These are phyloP conservation scores for Corella eumyota DNA, from an alignment of 23 tunicate species.

Conservation along the genomic window DNA sequence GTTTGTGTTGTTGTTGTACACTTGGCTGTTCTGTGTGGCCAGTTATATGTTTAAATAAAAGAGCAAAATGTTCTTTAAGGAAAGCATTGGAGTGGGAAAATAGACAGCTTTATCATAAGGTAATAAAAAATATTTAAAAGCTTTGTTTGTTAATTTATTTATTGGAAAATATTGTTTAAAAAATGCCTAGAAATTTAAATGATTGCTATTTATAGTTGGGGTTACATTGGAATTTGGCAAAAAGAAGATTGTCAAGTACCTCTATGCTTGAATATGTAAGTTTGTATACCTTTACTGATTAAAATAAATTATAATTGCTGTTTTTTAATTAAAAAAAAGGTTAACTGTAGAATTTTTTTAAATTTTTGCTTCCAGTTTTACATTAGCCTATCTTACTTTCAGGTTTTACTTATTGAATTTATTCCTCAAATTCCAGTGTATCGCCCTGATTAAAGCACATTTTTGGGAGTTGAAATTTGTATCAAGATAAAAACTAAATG, in stretches of 20 bases:
- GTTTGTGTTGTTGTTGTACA: constrained; percentile 92
- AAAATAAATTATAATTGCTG: background rate
- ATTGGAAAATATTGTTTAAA: background rate
- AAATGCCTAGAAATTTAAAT: background rate
- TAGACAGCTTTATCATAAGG: constrained; percentile 87
- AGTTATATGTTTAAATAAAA: constrained; percentile 72
- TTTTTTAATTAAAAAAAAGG: too few species aligned
- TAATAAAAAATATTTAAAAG: background rate
- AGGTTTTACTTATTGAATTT: constrained; percentile 85
- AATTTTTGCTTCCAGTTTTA: too few species aligned
- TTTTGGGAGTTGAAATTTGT: too few species aligned
- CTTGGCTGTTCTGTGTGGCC: constrained; percentile 82
- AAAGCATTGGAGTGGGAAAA: constrained; percentile 89
- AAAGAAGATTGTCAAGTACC: constrained; percentile 28
- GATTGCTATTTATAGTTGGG: constrained; percentile 51
- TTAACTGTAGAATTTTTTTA: too few species aligned
- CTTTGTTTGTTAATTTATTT: background rate
- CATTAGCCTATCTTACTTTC: too few species aligned
- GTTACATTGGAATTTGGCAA: constrained; percentile 78
- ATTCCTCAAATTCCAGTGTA: constrained; percentile 78
- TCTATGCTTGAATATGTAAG: constrained; percentile 93
- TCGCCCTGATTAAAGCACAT: constrained; percentile 55
- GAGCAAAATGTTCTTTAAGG: constrained; percentile 32
- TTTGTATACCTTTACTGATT: constrained; percentile 5
- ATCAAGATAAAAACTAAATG: too few species aligned